A percentile compares a stretch with the other conserved stretches of the same genome.
These are phyloP conservation scores for Cavia aperea DNA, from an alignment of 2,113 vertebrate species.

Conservation along the genomic window DNA sequence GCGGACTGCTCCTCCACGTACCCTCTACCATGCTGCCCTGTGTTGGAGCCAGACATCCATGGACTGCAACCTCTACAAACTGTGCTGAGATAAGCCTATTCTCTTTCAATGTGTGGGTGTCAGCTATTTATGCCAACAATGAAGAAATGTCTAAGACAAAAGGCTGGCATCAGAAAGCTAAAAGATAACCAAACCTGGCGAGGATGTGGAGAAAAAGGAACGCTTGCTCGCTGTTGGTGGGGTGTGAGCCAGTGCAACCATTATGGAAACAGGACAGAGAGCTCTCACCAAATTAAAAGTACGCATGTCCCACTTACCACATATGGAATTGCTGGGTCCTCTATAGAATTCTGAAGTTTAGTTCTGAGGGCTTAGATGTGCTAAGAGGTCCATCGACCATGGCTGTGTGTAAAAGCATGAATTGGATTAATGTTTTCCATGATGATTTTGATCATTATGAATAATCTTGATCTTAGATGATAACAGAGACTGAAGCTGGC, in stretches of 20 bases:
- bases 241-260: too few species aligned
- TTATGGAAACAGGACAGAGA: neutral
- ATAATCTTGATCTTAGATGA: neutral
- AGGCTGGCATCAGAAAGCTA: neutral
- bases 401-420: neutral
- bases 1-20: neutral
- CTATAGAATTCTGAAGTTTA: neutral
- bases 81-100: neutral
- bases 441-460: neutral
- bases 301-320: too few species aligned
- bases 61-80: neutral
- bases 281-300: neutral
- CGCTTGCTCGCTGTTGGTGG: rapidly evolving
- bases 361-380: neutral
- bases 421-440: neutral
- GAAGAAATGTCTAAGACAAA: neutral
- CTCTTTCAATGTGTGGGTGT: neutral
- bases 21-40: neutral
- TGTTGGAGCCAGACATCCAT: neutral
- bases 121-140: neutral
- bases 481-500: neutral
- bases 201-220: neutral
- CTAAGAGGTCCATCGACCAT: neutral
- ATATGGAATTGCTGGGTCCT: neutral
- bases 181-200: neutral